Percentiles rank a stretch among this genome's conserved stretches.
Conservation (phyloP, 2,888 invertebrate genomes). For the Beris morrisii region DNA sequence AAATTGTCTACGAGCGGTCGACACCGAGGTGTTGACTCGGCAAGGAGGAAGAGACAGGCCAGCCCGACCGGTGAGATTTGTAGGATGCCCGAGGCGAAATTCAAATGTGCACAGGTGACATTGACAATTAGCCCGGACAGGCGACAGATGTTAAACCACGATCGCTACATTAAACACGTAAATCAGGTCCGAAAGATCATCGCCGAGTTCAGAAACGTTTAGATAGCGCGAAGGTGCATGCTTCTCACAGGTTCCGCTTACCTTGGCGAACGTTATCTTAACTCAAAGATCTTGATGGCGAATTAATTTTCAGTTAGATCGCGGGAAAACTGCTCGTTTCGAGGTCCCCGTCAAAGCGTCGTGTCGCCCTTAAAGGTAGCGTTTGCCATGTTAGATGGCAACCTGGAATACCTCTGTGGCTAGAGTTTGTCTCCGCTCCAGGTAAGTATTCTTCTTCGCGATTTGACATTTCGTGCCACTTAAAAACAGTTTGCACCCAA, state of each 20-base stretch:
- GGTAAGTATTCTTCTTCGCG: background rate
- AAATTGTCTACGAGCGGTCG: constrained; percentile 6
- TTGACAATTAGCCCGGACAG: constrained; percentile 26
- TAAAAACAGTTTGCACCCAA: background rate
- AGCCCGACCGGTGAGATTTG: constrained; percentile 6
- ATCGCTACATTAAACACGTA: constrained; percentile 21
- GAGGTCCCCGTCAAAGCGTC: background rate
- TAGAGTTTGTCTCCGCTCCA: too few species aligned
- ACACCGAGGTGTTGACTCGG: constrained; percentile 25
- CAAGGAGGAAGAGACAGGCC: constrained; percentile 9
- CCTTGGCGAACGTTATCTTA: constrained; percentile 14
- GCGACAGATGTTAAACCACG: constrained; percentile 30
- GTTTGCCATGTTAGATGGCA: too few species aligned
- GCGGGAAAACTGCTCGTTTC: constrained; percentile 24
- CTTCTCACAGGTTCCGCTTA: background rate
- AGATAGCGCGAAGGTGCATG: background rate
- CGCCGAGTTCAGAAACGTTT: background rate
- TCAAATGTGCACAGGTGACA: constrained; percentile 28
- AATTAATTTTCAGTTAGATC: constrained; percentile 29
- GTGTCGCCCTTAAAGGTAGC: too few species aligned
- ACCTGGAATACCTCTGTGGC: too few species aligned
- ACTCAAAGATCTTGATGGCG: constrained; percentile 18
- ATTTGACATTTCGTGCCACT: constrained; percentile 27
- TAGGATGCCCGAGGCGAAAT: constrained; percentile 14
- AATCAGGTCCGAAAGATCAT: constrained; percentile 30